Evolutionary conservation across 2,888 invertebrate species (phyloP).

Genomic region (Lypha dubia): DNA sequence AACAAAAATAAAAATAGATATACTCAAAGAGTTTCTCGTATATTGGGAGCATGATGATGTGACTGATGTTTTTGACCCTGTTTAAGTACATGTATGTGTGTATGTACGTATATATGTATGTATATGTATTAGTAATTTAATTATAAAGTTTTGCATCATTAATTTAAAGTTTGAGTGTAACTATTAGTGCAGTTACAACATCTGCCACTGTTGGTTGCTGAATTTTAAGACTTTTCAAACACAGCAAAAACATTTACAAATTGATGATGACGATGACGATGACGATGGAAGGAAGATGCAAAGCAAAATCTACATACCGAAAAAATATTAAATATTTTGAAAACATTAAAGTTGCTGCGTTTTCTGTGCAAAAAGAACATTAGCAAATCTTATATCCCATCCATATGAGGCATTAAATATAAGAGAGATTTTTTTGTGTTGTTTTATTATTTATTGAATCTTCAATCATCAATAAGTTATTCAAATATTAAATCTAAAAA

Average conservation of each 20-base stretch:
- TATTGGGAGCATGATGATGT: slow-evolving; percentile 35
- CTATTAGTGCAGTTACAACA: slow-evolving; percentile 75
- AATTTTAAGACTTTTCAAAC: slow-evolving; percentile 21
- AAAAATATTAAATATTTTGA: slow-evolving; percentile 8
- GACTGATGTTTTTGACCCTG: slow-evolving; percentile 58
- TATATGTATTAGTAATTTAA: slow-evolving; percentile 76
- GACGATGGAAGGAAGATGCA: background rate
- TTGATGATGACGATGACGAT: background rate
- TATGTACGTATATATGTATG: background rate
- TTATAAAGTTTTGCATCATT: slow-evolving; percentile 81
- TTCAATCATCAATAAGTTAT: too few relatives aligned
- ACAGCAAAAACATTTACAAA: background rate
- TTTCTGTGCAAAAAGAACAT: too few relatives aligned
- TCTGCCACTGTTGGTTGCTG: slow-evolving; percentile 45
- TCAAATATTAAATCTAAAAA: too few relatives aligned
- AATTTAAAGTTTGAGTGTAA: slow-evolving; percentile 79
- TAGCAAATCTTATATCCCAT: too few relatives aligned
- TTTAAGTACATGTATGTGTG: background rate
- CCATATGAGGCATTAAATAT: too few relatives aligned
- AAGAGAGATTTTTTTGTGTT: too few relatives aligned
- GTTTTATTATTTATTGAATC: too few relatives aligned
- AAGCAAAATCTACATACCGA: background rate
- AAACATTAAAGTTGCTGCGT: too few relatives aligned
- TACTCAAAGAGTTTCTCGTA: background rate
- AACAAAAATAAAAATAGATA: background rate